Evolutionary conservation across 2,888 invertebrate genomes (phyloP), one percentile per base, ranked within the genome.

Genomic region (Synanthedon andrenaeformis): DNA sequence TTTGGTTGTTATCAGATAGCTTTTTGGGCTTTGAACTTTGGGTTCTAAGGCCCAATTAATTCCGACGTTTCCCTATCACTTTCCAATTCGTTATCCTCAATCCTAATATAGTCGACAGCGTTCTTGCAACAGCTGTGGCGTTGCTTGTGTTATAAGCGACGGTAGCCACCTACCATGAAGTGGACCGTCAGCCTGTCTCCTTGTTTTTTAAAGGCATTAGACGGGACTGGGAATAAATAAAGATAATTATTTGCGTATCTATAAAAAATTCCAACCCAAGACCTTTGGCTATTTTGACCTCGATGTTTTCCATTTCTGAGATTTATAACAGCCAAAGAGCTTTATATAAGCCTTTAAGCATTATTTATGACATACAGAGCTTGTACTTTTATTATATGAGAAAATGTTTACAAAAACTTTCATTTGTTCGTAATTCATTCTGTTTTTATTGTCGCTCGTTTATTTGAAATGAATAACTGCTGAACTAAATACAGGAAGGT

Each of bases 311-410:
- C 50, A 52, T 54, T 49, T 54, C 55, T 41, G 48, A 59, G 59
- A 59, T 59, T 59, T 59, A 59, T 59, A 56, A 55, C 49, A 11
- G 56, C 56, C 56, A 59, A 57, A 55, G 35, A 57, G 59, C 57
- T 59, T 57, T 59, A 35, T 56, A 55, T 51, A 52, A 54, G 50
- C 57, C 55, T 53, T 51, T 51, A 42, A 53, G 55, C 57, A 59
- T 55, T 57, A 59, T 59, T 59, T 59, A 59, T 54, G 53, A 45
- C 45, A 45, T 14, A 45, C n/a, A 45, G 14, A n/a, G 45, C 45
- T 45, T 45, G 45, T 45, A 45, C 45, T 45, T 45, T 45, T 45
- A 35, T 35, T 35, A 45, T 45, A 45, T 45, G 14, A n/a, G 45
- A 45, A 14, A 45, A 45, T 45, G 45, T 45, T 45, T 45, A 45